These are phyloP conservation scores for Bubo bubo DNA, from an alignment of 2,113 vertebrate genomes.

Conservation along the genomic window DNA sequence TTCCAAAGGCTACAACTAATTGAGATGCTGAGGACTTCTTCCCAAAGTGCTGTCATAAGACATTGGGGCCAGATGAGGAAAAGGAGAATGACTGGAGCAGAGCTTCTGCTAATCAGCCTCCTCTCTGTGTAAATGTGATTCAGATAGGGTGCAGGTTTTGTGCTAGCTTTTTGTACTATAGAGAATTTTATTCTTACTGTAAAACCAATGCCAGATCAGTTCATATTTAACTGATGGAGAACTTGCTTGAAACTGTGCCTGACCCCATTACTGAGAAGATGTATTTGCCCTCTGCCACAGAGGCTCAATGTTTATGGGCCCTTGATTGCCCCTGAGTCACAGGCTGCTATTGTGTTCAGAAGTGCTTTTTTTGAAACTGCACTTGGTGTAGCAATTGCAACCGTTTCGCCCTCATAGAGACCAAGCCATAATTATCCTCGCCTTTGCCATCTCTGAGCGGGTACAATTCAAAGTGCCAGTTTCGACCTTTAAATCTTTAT, in stretches of 20 bases:
- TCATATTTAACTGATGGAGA: not conserved
- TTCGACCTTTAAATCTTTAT: not conserved
- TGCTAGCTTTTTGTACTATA: not conserved
- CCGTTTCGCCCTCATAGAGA: not conserved
- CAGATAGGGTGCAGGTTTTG: not conserved
- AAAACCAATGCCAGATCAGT: not conserved
- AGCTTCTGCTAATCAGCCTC: not conserved
- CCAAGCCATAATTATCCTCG: not conserved
- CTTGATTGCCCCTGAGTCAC: constrained; percentile 15
- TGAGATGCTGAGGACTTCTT: not conserved
- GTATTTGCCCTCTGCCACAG: constrained; percentile 30
- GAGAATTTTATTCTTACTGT: not conserved
- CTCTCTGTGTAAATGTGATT: not conserved
- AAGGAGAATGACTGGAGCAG: not conserved
- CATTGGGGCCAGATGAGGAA: not conserved
- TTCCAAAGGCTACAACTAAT: not conserved
- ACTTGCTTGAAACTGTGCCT: constrained; percentile 1
- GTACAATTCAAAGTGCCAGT: not conserved
- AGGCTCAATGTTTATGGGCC: constrained; percentile 13
- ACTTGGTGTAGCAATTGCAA: not conserved
- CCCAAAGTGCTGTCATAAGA: not conserved
- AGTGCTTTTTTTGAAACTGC: constrained; percentile 7
- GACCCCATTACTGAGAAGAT: constrained; percentile 19
- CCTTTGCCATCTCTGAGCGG: not conserved
- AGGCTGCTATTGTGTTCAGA: constrained; percentile 27